Base-by-base conservation (phyloP, 2,888 invertebrate genomes). In the Petrolisthes manimaculis region DNA sequence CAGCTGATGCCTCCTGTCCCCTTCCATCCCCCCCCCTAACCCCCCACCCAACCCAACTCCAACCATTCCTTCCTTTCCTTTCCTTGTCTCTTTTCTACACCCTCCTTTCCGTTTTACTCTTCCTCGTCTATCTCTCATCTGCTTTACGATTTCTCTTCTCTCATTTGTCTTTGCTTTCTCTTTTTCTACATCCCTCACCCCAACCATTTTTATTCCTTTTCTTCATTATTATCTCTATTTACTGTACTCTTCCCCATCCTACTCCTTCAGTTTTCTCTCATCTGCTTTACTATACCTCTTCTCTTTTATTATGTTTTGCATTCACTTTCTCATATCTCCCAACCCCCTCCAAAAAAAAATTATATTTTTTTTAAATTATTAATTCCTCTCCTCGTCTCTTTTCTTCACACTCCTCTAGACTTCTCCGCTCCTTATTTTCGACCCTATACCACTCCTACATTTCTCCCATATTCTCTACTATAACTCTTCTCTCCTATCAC, bases 101-200 rank as follows among this genome's bases (percentile, higher is more conserved):
- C 51, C 53, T 53, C 71, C 21, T 61, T 51, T n/a, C 71, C 83
- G n/a, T 61, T 14, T 53, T 12, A 4, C 21, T 21, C 4, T 37
- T 74, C 14, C n/a, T n/a, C 8, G 2, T 8, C 6, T 74, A 5
- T 74, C n/a, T n/a, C 21, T 8, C 3, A 4, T 74, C 74, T n/a
- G 21, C n/a, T 8, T n/a, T 21, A 24, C 21, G 3, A 24, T n/a
- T n/a, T 5, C 8, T 6, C 21, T 8, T n/a, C n/a, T n/a, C 74
- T 21, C n/a, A 4, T 37, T 74, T 74, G 5, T 12, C 74, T 6
- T n/a, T 3, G n/a, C n/a, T n/a, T n/a, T n/a, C n/a, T n/a, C n/a
- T n/a, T n/a, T n/a, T n/a, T n/a, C n/a, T n/a, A n/a, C 54, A 51
- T 79, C 74, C 55, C 83, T 83, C 83, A 71, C 71, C 54, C 74